Evolutionary conservation across 2,113 vertebrate genomes (phyloP).

Genomic region (Cavia porcellus): DNA sequence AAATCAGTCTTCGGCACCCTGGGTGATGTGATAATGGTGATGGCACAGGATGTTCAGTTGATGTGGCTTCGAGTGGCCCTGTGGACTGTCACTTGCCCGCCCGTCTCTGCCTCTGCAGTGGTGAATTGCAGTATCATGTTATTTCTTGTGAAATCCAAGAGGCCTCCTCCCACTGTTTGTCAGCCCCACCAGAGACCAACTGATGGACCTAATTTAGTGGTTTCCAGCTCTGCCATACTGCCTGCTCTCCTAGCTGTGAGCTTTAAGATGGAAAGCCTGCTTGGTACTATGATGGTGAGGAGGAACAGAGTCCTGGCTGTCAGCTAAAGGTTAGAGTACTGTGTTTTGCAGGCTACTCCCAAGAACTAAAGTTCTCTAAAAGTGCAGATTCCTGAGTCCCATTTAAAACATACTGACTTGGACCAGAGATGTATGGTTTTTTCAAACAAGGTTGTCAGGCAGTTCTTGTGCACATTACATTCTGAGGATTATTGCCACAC

Average conservation of each 20-base stretch:
- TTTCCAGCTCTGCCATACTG: neutral
- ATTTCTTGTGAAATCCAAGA: slow-evolving; percentile 50
- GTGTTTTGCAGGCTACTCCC: neutral
- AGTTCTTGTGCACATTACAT: neutral
- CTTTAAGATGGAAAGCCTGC: neutral
- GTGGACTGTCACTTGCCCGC: slow-evolving; percentile 45
- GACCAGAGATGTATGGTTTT: neutral
- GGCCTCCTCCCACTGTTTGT: slow-evolving; percentile 57
- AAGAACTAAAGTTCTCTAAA: neutral
- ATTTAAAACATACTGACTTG: neutral
- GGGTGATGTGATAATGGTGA: slow-evolving; percentile 82
- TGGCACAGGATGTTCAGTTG: slow-evolving; percentile 76
- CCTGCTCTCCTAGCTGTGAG: neutral
- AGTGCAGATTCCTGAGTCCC: neutral
- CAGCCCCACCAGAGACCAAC: neutral
- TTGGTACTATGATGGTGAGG: neutral
- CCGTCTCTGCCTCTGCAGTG: slow-evolving; percentile 68
- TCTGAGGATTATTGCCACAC: neutral
- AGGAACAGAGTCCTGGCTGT: neutral
- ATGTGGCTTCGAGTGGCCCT: slow-evolving; percentile 70
- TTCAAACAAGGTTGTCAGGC: neutral
- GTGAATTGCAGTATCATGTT: slow-evolving; percentile 55
- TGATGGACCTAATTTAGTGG: neutral
- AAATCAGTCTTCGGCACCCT: slow-evolving; percentile 80
- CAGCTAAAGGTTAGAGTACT: neutral